Evolutionary conservation across 2,888 invertebrate genomes (phyloP).

Genomic region (Priocnemis perturbator): DNA sequence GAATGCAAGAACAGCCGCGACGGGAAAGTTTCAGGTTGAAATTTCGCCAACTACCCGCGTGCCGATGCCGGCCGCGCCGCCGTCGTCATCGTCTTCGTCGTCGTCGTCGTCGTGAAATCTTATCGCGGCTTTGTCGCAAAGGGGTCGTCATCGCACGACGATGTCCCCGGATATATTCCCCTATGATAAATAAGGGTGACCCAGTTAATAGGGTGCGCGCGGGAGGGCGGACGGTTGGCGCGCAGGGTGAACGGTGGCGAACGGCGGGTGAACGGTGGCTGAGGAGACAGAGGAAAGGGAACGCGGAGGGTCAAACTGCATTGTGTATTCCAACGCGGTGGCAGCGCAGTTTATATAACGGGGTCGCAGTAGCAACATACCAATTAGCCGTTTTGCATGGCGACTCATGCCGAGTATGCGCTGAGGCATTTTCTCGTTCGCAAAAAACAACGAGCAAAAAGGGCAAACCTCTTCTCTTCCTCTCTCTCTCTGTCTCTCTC

Average conservation of each 20-base stretch:
- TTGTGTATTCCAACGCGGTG: constrained; percentile 61
- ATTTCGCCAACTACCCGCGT: constrained; percentile 34
- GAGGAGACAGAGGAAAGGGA: constrained; percentile 14
- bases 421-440: constrained; percentile 25
- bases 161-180: constrained; percentile 15
- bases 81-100: too few relatives aligned
- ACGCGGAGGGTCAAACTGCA: constrained; percentile 52
- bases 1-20: constrained; percentile 38
- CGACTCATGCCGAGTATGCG: constrained; percentile 35
- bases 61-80: constrained; percentile 12
- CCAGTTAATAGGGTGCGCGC: constrained; percentile 41
- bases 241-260: background rate
- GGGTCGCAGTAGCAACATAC: constrained; percentile 63
- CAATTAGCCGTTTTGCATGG: constrained; percentile 65
- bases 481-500: background rate
- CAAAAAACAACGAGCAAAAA: constrained; percentile 35
- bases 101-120: constrained; percentile 15
- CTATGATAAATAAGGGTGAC: constrained; percentile 57
- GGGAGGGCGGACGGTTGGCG: background rate
- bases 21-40: constrained; percentile 41
- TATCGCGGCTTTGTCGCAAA: constrained; percentile 31
- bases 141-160: constrained; percentile 19
- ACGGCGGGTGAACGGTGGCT: background rate
- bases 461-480: background rate
- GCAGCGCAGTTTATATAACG: constrained; percentile 58